Base-by-base conservation (phyloP, 1,140 invertebrate genomes). In the Adoxophyes honmai region DNA sequence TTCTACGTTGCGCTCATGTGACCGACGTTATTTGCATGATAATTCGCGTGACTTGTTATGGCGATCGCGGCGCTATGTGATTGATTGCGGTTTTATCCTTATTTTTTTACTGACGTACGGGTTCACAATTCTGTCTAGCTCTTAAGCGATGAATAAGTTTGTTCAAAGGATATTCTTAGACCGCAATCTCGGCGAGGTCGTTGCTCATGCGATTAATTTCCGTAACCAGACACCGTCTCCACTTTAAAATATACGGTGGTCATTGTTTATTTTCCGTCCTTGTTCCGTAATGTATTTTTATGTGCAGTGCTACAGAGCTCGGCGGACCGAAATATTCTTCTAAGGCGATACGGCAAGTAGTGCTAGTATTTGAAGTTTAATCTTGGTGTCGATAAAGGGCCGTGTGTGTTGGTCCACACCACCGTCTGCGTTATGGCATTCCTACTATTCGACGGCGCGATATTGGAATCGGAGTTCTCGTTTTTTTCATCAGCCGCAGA, bases 141-240 rank as follows among this genome's bases (percentile, higher is more conserved):
- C 16, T 44, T 44, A 44, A 44, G 9, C 14, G 15, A 44, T 48
- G 42, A 3, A 28, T 28, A 28, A 44, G 42, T 48, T 6, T 48
- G 16, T 39, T n/a, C 15, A 44, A 48, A 16, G 16, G 55, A 37
- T 55, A 28, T 57, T 53, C 48, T 70, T 66, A 68, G 68, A 75
- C 70, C 73, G 58, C 73, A 70, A 48, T 39, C 58, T 60, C 54
- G 18, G 66, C 79, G 80, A 82, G 77, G 80, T 66, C 71, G 61
- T 52, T 59, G 62, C 59, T 76, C 71, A 71, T 64, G 66, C 66
- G 66, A 66, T 67, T 63, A 66, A 64, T 75, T 83, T 83, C 80
- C 78, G 80, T 66, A 80, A 79, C 56, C 64, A 34, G 66, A 82
- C 60, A 68, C 70, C 59, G 55, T 39, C 60, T 54, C 62, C 56